These are phyloP conservation scores for Parauchenoglanis ngamensis DNA, from an alignment of 2,797 vertebrate species.

Conservation along the genomic window DNA sequence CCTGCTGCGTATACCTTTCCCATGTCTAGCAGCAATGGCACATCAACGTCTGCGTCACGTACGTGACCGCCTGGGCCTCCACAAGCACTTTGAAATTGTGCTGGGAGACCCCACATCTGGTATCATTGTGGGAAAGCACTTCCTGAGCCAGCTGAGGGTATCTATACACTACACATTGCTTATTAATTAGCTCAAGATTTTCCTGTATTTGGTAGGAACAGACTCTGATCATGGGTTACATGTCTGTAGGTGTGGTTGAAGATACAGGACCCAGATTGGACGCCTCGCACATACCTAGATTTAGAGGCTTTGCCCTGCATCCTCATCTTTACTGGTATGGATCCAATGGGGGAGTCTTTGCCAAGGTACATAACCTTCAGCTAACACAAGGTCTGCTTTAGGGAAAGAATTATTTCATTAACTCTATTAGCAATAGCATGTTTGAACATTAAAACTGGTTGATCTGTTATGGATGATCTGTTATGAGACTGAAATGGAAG, in stretches of 20 bases:
- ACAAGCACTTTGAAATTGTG: slow-evolving; percentile 92
- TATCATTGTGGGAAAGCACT: slow-evolving; percentile 84
- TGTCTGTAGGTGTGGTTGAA: slow-evolving; percentile 86
- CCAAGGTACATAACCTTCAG: slow-evolving; percentile 77
- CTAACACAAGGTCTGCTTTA: neutral
- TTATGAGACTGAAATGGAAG: neutral
- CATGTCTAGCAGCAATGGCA: slow-evolving; percentile 86
- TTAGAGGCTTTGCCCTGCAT: slow-evolving; percentile 95
- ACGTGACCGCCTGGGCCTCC: slow-evolving; percentile 86
- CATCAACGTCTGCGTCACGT: slow-evolving; percentile 87
- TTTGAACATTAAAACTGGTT: neutral
- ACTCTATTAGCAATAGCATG: neutral
- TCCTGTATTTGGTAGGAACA: neutral
- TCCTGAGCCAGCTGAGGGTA: slow-evolving; percentile 91
- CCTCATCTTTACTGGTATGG: slow-evolving; percentile 90
- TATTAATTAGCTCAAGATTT: neutral
- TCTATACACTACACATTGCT: slow-evolving; percentile 11
- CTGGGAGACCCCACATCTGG: slow-evolving; percentile 84
- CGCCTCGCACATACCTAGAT: slow-evolving; percentile 90
- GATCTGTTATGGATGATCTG: neutral
- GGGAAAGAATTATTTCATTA: neutral
- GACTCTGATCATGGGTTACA: neutral
- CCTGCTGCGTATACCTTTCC: slow-evolving; percentile 89
- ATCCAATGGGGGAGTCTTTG: slow-evolving; percentile 91
- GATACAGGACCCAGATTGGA: slow-evolving; percentile 89